Percentiles rank a stretch among this genome's conserved stretches.
These are phyloP conservation scores for Orbicella faveolata DNA, from an alignment of 64 coral and sea anemone species.

Conservation along the genomic window DNA sequence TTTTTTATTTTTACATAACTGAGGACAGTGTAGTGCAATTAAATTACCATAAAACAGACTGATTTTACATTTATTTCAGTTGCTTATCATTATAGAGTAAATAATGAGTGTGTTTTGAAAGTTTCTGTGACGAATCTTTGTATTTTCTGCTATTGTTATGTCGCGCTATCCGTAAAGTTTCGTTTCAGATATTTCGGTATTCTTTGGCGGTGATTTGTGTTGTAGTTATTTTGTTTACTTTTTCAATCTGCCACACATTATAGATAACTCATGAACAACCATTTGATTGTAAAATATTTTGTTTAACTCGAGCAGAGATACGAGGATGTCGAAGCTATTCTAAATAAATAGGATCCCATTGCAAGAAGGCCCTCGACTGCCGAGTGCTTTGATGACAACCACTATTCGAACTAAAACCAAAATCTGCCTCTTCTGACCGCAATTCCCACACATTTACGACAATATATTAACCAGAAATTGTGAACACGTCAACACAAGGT, in stretches of 20 bases:
- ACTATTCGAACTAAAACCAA: constrained; percentile 4
- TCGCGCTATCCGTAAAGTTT: neutral
- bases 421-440: neutral
- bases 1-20: no score
- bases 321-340: constrained; percentile 20
- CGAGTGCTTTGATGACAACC: constrained; percentile 13
- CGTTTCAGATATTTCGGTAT: neutral
- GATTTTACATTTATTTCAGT: neutral
- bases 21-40: no score
- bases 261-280: constrained; percentile 39
- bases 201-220: neutral
- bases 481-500: neutral
- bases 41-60: neutral
- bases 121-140: neutral
- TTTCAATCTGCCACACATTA: neutral
- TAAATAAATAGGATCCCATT: constrained; percentile 26
- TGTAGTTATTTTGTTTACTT: constrained; percentile 37
- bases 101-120: constrained; percentile 6
- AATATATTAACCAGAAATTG: neutral
- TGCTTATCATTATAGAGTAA: constrained; percentile 27
- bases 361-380: neutral
- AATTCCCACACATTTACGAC: constrained; percentile 1
- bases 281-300: constrained; percentile 49
- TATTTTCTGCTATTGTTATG: constrained; percentile 20
- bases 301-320: constrained; percentile 9